Conservation (phyloP, 30 jellyfish, hydroid and myxozoan genomes). For the Cassiopea xamachana region DNA sequence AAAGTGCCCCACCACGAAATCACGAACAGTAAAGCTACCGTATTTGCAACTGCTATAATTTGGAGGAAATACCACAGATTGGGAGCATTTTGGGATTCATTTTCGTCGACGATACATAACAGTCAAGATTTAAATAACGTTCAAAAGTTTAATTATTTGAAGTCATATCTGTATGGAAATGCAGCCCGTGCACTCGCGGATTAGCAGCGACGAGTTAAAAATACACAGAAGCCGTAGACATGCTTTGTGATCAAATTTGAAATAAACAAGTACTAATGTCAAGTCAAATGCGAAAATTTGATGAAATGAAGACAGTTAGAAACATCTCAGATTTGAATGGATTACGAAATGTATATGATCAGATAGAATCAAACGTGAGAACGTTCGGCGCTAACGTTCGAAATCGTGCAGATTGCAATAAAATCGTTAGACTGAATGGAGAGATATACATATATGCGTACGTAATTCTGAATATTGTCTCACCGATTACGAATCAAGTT, state of each 20-base stretch:
- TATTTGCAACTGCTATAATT: too few relatives aligned
- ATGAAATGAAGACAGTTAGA: background rate
- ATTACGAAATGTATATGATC: conserved; percentile 11
- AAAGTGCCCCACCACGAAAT: too few relatives aligned
- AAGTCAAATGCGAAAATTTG: conserved; percentile 22
- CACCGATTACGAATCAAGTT: conserved; percentile 41
- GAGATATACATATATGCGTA: conserved; percentile 13
- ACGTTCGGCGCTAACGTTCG: conserved; percentile 11
- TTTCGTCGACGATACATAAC: too few relatives aligned
- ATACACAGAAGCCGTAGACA: conserved; percentile 3
- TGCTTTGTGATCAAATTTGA: conserved; percentile 7
- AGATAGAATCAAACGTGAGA: background rate
- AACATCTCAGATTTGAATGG: background rate
- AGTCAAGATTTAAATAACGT: background rate
- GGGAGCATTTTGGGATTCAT: too few relatives aligned
- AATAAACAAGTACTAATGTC: background rate
- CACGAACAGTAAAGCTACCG: too few relatives aligned
- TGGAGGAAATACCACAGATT: too few relatives aligned
- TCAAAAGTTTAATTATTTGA: background rate
- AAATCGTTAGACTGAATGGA: conserved; percentile 3
- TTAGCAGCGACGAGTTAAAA: conserved; percentile 1
- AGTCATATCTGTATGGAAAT: background rate
- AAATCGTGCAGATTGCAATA: conserved; percentile 16
- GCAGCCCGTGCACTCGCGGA: conserved; percentile 27
- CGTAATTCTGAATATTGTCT: conserved; percentile 33